Evolutionary conservation across 2,113 vertebrate species (phyloP).

Genomic region (Apodemus speciosus): DNA sequence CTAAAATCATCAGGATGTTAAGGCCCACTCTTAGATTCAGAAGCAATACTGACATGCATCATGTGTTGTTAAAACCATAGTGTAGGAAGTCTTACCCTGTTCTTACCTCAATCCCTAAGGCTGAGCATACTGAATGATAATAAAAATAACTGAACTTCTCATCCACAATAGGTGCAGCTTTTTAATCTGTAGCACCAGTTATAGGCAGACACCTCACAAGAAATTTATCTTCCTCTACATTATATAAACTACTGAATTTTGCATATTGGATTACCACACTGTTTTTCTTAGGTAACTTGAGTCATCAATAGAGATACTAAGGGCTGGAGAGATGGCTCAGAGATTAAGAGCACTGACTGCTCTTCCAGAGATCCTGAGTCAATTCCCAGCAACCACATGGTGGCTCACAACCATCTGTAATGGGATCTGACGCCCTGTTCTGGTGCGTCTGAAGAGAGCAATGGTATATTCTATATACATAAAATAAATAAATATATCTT

Average conservation of each 20-base stretch:
- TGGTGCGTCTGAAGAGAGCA: too few species aligned
- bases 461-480: too few species aligned
- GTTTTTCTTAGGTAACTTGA: neutral
- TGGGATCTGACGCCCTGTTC: too few species aligned
- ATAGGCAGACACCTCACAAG: neutral
- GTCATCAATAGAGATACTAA: slow-evolving; percentile 31
- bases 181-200: slow-evolving; percentile 49
- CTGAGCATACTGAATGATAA: slow-evolving; percentile 47
- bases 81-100: slow-evolving; percentile 63
- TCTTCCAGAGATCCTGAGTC: too few species aligned
- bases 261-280: neutral
- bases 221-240: neutral
- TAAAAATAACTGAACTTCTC: slow-evolving; percentile 79
- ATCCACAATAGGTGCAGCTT: slow-evolving; percentile 44
- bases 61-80: slow-evolving; percentile 45
- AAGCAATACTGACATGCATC: slow-evolving; percentile 55
- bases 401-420: too few species aligned
- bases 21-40: slow-evolving; percentile 70
- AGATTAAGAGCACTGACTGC: too few species aligned
- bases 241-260: slow-evolving; percentile 36
- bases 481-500: too few species aligned
- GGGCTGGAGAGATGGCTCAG: too few species aligned
- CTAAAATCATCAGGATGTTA: slow-evolving; percentile 63
- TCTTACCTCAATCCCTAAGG: slow-evolving; percentile 57
- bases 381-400: too few species aligned